Evolutionary conservation across 2,797 vertebrate genomes (phyloP).

Genomic region (Myotis planiceps): DNA sequence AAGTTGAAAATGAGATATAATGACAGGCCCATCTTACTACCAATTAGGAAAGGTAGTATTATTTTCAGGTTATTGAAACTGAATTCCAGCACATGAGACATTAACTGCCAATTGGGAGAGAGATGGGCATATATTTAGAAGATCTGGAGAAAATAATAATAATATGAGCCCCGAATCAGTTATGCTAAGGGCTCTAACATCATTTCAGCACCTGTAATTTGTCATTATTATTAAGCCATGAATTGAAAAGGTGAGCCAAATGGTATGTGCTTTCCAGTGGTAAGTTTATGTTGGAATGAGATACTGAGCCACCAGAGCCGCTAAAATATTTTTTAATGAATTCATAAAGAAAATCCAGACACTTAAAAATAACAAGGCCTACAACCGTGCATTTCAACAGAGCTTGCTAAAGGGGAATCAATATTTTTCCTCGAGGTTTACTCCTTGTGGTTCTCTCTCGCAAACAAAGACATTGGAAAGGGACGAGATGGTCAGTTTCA

Average conservation of each 20-base stretch:
- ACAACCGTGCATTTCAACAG: conserved; percentile 73
- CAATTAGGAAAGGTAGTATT: background rate
- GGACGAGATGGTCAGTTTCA: conserved; percentile 60
- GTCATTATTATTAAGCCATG: conserved; percentile 80
- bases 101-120: conserved; percentile 35
- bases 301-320: conserved; percentile 75
- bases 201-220: conserved; percentile 78
- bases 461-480: conserved; percentile 51
- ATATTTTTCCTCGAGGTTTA: conserved; percentile 69
- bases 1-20: conserved; percentile 18
- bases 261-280: conserved; percentile 71
- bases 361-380: conserved; percentile 80
- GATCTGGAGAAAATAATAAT: conserved; percentile 55
- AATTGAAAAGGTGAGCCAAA: conserved; percentile 78
- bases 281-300: conserved; percentile 82
- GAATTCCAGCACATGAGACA: conserved; percentile 7
- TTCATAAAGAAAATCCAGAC: conserved; percentile 83
- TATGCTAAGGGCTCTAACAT: conserved; percentile 64
- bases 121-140: conserved; percentile 26
- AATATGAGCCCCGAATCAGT: conserved; percentile 39
- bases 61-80: background rate
- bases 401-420: conserved; percentile 62
- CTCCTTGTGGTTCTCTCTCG: conserved; percentile 64
- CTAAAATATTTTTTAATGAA: conserved; percentile 82
- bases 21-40: background rate